phyloP scores from a whole-genome alignment of 2,113 vertebrate species.

The Dasyurus viverrinus region DNA sequence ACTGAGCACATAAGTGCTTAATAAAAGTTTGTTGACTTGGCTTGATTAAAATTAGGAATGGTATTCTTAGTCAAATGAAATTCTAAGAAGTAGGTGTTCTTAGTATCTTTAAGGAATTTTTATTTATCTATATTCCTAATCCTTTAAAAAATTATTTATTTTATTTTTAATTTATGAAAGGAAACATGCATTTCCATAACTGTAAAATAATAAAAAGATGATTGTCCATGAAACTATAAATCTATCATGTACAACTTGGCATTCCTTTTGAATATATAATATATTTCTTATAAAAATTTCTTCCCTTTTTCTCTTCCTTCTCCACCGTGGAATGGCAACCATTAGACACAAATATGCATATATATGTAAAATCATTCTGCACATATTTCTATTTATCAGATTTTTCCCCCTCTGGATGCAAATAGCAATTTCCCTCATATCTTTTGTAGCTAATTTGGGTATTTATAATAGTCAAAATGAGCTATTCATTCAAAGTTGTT shows the following conservation, averaged over 20 bases:
- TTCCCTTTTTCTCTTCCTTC: no score
- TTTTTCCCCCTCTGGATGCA: not conserved
- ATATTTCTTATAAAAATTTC: no score
- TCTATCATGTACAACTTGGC: not conserved
- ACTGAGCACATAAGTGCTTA: not conserved
- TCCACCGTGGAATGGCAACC: not conserved
- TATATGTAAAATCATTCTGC: no score
- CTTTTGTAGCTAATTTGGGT: not conserved
- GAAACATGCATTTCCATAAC: not conserved
- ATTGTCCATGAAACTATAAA: not conserved
- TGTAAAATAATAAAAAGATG: not conserved
- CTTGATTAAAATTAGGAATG: not conserved
- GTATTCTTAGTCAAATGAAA: not conserved
- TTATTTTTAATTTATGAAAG: not conserved
- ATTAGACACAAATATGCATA: not conserved
- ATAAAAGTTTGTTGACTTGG: not conserved
- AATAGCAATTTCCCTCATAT: not conserved
- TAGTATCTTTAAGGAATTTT: not conserved
- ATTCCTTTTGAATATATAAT: not conserved
- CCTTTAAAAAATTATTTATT: not conserved
- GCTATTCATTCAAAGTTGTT: not conserved
- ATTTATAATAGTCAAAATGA: not conserved
- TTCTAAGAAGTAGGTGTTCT: not conserved
- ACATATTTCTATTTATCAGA: not conserved
- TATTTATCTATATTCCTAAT: not conserved